Evolutionary conservation across 2,797 vertebrate species (phyloP), one percentile per base, ranked within the genome.

Genomic region (Tenualosa thibaudeaui): DNA sequence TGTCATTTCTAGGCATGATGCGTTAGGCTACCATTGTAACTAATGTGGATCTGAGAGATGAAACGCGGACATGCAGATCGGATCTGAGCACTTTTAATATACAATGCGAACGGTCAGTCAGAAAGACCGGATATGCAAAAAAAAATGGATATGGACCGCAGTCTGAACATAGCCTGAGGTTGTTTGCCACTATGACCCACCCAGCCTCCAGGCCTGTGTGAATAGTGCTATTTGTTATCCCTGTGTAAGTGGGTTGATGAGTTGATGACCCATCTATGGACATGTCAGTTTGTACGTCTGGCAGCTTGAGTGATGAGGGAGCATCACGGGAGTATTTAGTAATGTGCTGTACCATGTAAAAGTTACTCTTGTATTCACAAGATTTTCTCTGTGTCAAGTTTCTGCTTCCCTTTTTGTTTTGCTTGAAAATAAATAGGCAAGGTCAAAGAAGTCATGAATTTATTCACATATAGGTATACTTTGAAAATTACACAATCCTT

Each of bases 401-500:
- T 43, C 5, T 51, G 24, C 13, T 22, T n/a, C 24, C 46, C 4
- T 49, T 5, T 10, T 37, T 10, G 40, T 22, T 46, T 83, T 54
- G 1, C 51, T 71, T 65, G 31, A 17, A 49, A 81, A 43, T 56
- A 81, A 60, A 84, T 24, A 50, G 82, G 83, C 40, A 78, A 46
- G 40, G 19, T 43, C 19, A 78, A 78, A 78, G 71, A 78, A 46
- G 71, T 78, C 71, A 78, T 78, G 71, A 78, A 78, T 78, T 78
- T 78, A 78, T 78, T 78, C 40, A 78, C 71, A 78, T 43, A 78
- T 78, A 78, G 46, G 71, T 78, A 78, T 78, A 78, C 43, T 78
- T 78, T 78, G 71, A 40, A 78, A 43, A 78, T 78, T 46, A 78
- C 71, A 75, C 37, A 78, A 22, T 43, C 17, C 17, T 17, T 46